Evolutionary conservation across 2,888 invertebrate genomes (phyloP).

Genomic region (Drosophila algonquin): DNA sequence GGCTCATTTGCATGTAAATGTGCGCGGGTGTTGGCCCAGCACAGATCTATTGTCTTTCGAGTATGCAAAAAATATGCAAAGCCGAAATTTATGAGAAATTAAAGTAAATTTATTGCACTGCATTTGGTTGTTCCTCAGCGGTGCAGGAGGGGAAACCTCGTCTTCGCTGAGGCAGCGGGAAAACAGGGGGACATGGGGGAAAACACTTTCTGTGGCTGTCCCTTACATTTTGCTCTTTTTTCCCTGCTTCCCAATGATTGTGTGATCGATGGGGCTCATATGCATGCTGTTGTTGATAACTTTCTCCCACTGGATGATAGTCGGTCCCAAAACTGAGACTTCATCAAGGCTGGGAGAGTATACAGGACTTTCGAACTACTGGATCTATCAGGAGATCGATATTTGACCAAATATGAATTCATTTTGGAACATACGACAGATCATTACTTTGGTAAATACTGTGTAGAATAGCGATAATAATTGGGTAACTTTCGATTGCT

Average conservation of each 20-base stretch:
- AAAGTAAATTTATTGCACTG: conserved; percentile 81
- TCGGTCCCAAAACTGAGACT: conserved; percentile 13
- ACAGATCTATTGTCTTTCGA: conserved; percentile 70
- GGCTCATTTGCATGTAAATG: conserved; percentile 77
- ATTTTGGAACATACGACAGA: too few species aligned
- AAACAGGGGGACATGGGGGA: conserved; percentile 42
- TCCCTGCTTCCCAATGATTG: conserved; percentile 53
- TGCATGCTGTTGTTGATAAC: conserved; percentile 55
- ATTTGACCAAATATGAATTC: too few species aligned
- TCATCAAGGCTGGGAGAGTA: conserved; percentile 3
- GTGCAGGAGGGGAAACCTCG: conserved; percentile 12
- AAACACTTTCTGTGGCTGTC: conserved; percentile 62
- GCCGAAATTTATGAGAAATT: conserved; percentile 82
- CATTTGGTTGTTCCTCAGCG: conserved; percentile 49
- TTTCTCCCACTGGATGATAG: conserved; percentile 52
- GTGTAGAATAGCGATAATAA: too few species aligned
- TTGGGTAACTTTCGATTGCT: too few species aligned
- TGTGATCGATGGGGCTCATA: conserved; percentile 66
- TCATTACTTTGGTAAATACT: too few species aligned
- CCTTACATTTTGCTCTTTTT: conserved; percentile 30
- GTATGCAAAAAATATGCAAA: conserved; percentile 76
- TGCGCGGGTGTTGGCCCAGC: conserved; percentile 77
- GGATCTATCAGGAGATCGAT: neutral
- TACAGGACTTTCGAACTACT: conserved; percentile 10
- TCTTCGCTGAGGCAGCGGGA: conserved; percentile 5